phyloP scores from a whole-genome alignment of 2,797 vertebrate species.

The Ispidina picta region DNA sequence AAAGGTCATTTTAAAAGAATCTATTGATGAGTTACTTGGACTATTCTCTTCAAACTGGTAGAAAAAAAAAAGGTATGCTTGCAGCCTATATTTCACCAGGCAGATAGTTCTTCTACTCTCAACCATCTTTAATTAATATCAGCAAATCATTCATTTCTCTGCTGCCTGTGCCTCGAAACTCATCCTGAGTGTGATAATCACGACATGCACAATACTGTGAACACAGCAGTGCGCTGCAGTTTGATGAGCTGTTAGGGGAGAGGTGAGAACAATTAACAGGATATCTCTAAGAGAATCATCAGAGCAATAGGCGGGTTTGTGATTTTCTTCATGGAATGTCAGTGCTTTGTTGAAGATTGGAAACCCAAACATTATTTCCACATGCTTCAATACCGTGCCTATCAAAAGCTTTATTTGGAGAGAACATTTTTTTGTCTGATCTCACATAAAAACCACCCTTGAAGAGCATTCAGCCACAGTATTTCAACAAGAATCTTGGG shows the following conservation, averaged over 20 bases:
- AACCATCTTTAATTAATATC: not conserved
- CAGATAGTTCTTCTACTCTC: not conserved
- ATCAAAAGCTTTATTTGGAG: not conserved
- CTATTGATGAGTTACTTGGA: not conserved
- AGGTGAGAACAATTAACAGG: not conserved
- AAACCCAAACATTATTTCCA: not conserved
- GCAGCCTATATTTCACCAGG: not conserved
- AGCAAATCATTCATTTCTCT: not conserved
- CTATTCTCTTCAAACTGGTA: not conserved
- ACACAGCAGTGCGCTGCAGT: not conserved
- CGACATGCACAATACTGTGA: not conserved
- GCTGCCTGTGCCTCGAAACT: not conserved
- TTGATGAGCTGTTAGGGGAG: not conserved
- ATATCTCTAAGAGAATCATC: not conserved
- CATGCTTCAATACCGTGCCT: fast-evolving
- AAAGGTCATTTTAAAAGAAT: not conserved
- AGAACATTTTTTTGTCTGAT: not conserved
- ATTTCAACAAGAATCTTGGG: not conserved
- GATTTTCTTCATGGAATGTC: not conserved
- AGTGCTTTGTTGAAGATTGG: not conserved
- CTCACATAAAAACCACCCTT: not conserved
- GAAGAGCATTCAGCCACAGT: not conserved
- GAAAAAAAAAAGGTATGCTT: not conserved
- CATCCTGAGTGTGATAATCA: not conserved
- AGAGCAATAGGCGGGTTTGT: not conserved